Percentiles rank a stretch among this genome's conserved stretches.
Conservation (phyloP, 2,888 invertebrate species). For the Drosophila prostipennis region DNA sequence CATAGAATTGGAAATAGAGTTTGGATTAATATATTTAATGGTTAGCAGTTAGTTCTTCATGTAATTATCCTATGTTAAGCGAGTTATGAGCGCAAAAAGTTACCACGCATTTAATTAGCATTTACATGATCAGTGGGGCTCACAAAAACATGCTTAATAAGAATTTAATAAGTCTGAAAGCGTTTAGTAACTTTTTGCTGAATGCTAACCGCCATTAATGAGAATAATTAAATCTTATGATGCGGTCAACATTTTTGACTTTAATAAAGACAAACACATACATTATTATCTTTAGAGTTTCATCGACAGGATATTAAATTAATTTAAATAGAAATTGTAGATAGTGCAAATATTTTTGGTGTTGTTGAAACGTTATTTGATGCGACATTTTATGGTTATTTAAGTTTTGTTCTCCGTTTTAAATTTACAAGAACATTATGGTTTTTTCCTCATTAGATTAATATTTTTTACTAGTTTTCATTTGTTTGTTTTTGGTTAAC, state of each 20-base stretch:
- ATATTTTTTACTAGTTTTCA: slow-evolving; percentile 58
- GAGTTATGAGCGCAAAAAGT: slow-evolving; percentile 69
- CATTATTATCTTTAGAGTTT: slow-evolving; percentile 44
- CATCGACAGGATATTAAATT: slow-evolving; percentile 24
- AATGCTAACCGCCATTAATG: slow-evolving; percentile 21
- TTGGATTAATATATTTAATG: slow-evolving; percentile 69
- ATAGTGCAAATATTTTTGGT: slow-evolving; percentile 62
- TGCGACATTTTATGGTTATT: slow-evolving; percentile 78
- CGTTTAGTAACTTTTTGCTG: slow-evolving; percentile 71
- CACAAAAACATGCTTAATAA: slow-evolving; percentile 60
- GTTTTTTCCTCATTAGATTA: slow-evolving; percentile 35
- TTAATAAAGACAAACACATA: slow-evolving; percentile 67
- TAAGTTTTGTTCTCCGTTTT: slow-evolving; percentile 45
- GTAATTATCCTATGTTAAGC: slow-evolving; percentile 50
- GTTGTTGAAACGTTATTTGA: slow-evolving; percentile 64
- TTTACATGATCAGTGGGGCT: slow-evolving; percentile 41
- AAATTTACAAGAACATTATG: slow-evolving; percentile 72
- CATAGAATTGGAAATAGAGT: slow-evolving; percentile 78
- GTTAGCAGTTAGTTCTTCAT: slow-evolving; percentile 72
- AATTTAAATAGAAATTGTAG: slow-evolving; percentile 44
- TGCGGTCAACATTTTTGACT: slow-evolving; percentile 30
- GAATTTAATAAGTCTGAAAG: slow-evolving; percentile 1
- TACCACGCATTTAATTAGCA: slow-evolving; percentile 49
- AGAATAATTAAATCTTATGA: slow-evolving; percentile 15
- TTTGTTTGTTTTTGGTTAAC: slow-evolving; percentile 82